Evolutionary conservation across 2,797 vertebrate genomes (phyloP).

Genomic region (Smutsia temminckii): DNA sequence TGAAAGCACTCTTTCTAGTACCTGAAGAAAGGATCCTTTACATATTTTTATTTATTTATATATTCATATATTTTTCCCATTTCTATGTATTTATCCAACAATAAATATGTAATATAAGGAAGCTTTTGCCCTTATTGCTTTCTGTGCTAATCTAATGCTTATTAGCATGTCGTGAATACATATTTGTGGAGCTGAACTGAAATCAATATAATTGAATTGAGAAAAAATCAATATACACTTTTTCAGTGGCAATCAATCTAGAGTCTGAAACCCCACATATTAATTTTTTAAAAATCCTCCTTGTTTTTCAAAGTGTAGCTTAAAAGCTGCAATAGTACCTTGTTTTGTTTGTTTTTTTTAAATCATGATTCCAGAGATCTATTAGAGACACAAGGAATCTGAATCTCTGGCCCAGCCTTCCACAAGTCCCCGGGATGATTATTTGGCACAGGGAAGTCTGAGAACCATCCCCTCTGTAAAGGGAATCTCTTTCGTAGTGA

Average conservation of each 20-base stretch:
- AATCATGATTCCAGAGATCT: not conserved
- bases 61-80: no score
- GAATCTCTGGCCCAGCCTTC: not conserved
- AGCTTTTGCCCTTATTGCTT: not conserved
- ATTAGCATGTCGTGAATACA: not conserved
- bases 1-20: no score
- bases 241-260: not conserved
- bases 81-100: not conserved
- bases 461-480: not conserved
- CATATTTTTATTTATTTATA: no score
- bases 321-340: not conserved
- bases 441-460: not conserved
- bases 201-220: not conserved
- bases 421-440: not conserved
- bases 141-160: not conserved
- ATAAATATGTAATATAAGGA: no score
- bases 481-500: not conserved
- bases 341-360: not conserved
- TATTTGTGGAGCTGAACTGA: not conserved
- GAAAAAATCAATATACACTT: not conserved
- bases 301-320: not conserved
- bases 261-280: not conserved
- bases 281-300: not conserved
- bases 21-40: not conserved
- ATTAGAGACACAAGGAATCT: not conserved